Percentiles rank a stretch among this genome's conserved stretches.
Evolutionary conservation across 2,797 vertebrate species (phyloP).

Genomic region (Poeciliopsis paucimaculata): DNA sequence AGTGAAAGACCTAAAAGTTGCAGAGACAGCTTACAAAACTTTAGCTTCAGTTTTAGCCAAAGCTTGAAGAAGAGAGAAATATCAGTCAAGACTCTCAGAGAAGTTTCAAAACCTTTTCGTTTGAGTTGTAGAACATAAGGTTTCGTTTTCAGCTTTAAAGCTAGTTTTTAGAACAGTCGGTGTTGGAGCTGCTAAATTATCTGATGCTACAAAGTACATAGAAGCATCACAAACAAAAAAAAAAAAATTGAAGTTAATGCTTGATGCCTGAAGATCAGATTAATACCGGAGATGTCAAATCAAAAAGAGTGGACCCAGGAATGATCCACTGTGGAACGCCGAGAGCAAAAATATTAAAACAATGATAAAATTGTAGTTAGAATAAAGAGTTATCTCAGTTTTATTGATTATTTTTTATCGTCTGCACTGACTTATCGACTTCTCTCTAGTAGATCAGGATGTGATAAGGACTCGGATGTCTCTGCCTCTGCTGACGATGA

Average conservation of each 20-base stretch:
- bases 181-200: not conserved
- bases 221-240: not conserved
- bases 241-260: not conserved
- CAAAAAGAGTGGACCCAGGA: not conserved
- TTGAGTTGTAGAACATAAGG: not conserved
- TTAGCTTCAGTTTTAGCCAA: not conserved
- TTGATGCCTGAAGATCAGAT: not conserved
- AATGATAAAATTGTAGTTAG: no score
- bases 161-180: not conserved
- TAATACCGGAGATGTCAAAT: not conserved
- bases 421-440: not conserved
- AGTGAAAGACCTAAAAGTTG: not conserved
- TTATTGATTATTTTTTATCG: not conserved
- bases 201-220: not conserved
- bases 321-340: not conserved
- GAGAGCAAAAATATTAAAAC: no score
- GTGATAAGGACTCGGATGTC: not conserved
- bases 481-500: constrained; percentile 29
- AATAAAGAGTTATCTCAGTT: not conserved
- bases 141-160: not conserved
- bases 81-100: not conserved
- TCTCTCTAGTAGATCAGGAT: not conserved
- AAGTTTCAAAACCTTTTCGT: not conserved
- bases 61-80: not conserved
- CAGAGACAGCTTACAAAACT: not conserved